Percentiles rank a stretch among this genome's conserved stretches.
These are phyloP conservation scores for Coreius guichenoti DNA, from an alignment of 2,797 vertebrate genomes.

Conservation along the genomic window DNA sequence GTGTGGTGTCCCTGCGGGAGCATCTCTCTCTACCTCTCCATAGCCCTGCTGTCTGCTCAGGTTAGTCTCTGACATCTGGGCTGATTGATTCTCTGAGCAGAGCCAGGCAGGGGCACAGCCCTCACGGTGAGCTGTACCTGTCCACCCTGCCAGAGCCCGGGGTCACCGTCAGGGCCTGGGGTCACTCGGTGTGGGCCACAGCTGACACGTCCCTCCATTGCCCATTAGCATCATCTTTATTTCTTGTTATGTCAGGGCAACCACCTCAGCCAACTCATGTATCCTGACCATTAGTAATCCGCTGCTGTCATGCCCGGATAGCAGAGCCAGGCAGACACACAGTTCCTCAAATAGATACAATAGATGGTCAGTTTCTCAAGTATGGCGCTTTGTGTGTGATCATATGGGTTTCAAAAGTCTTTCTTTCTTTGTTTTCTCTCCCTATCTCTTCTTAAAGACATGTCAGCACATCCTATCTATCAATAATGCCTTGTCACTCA, in stretches of 20 bases:
- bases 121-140: slow-evolving; percentile 60
- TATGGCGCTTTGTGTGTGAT: slow-evolving; percentile 2
- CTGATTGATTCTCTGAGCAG: slow-evolving; percentile 62
- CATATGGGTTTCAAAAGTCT: slow-evolving; percentile 17
- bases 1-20: slow-evolving; percentile 52
- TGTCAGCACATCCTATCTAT: slow-evolving; percentile 78
- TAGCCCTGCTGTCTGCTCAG: slow-evolving; percentile 57
- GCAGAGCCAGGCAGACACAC: slow-evolving; percentile 22
- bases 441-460: slow-evolving; percentile 51
- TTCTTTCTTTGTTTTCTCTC: slow-evolving; percentile 42
- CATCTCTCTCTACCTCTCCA: slow-evolving; percentile 30
- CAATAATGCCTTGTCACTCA: slow-evolving; percentile 82
- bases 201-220: slow-evolving; percentile 52
- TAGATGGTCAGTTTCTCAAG: background rate
- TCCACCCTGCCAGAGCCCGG: slow-evolving; percentile 54
- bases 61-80: slow-evolving; percentile 62
- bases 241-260: slow-evolving; percentile 47
- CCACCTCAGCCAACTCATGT: slow-evolving; percentile 25
- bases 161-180: slow-evolving; percentile 46
- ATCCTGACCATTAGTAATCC: slow-evolving; percentile 48
- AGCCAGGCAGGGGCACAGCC: slow-evolving; percentile 55
- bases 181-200: slow-evolving; percentile 52
- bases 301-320: slow-evolving; percentile 8
- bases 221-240: slow-evolving; percentile 57
- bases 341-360: slow-evolving; percentile 28